Base-by-base conservation (phyloP, 1,140 invertebrate genomes). In the Cydia amplana region DNA sequence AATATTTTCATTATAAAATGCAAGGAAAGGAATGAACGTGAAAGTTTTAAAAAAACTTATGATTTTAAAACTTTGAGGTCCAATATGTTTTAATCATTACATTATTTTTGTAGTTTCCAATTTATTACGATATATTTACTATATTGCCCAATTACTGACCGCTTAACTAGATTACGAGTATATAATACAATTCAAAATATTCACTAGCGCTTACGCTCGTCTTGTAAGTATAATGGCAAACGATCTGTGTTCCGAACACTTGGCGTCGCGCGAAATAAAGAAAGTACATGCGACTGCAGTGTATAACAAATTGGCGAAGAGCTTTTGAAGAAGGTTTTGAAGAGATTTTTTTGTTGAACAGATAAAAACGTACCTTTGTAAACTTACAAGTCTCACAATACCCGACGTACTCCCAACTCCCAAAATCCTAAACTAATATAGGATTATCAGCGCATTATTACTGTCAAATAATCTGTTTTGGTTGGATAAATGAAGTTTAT, bases 401-500 rank as follows among this genome's bases (percentile, higher is more conserved):
- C 12, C 1, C 43, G 14, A 16, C 12, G 14, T 12, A 14, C 64
- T 36, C 28, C 60, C 16, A 32, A 65, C 1, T 65, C 64, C 14
- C 64, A 32, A 65, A 65, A 36, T 36, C 64, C 64, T 65, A 65
- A 65, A 65, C 64, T 65, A 65, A 65, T 65, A 65, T 36, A 65
- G 64, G 64, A 65, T 65, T 65, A 65, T 36, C 64, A n/a, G 28
- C 16, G 64, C n/a, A n/a, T n/a, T n/a, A n/a, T n/a, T n/a, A 14
- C 25, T 65, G 28, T 36, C 64, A 65, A 65, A 36, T 65, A 65
- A 65, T 65, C 28, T 65, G 64, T 36, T 65, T 65, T 32, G 28
- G 64, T 65, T 32, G 1, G 10, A 25, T 65, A 32, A 12, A 64
- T 64, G 63, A 32, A 65, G 63, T 65, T 65, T 65, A 32, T 65